phyloP scores from a whole-genome alignment of 2,113 vertebrate genomes.

The Taurulus bubalis region DNA sequence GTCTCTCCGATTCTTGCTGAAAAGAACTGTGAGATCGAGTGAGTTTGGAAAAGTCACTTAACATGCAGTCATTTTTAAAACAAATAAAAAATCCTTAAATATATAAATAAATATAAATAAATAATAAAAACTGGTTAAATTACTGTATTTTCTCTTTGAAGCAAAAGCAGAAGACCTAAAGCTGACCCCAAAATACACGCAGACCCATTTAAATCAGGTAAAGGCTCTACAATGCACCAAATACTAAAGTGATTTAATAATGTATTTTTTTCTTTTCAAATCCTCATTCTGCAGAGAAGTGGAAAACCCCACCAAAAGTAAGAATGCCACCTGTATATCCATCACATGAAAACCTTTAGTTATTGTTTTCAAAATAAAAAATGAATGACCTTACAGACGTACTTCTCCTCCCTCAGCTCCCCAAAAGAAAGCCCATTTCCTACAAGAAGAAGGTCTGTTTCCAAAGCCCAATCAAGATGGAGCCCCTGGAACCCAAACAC shows the following conservation, averaged over 20 bases:
- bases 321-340: background rate
- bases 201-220: constrained; percentile 41
- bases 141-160: constrained; percentile 6
- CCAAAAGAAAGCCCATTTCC: background rate
- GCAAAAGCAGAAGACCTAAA: background rate
- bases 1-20: constrained; percentile 31
- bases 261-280: background rate
- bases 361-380: background rate
- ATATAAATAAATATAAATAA: background rate
- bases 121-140: background rate
- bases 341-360: background rate
- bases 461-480: constrained; percentile 49
- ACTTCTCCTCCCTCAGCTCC: constrained; percentile 30
- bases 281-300: constrained; percentile 17
- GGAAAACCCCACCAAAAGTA: constrained; percentile 38
- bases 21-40: constrained; percentile 51
- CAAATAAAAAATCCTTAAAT: too few relatives aligned
- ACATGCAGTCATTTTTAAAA: too few relatives aligned
- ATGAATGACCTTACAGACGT: too few relatives aligned
- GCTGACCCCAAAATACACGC: background rate
- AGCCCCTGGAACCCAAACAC: background rate
- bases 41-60: background rate
- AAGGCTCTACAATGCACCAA: background rate
- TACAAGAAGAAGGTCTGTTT: constrained; percentile 75
- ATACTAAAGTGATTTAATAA: background rate